Evolutionary conservation across 2,797 vertebrate species (phyloP).

Genomic region (Centropyge bicolor): DNA sequence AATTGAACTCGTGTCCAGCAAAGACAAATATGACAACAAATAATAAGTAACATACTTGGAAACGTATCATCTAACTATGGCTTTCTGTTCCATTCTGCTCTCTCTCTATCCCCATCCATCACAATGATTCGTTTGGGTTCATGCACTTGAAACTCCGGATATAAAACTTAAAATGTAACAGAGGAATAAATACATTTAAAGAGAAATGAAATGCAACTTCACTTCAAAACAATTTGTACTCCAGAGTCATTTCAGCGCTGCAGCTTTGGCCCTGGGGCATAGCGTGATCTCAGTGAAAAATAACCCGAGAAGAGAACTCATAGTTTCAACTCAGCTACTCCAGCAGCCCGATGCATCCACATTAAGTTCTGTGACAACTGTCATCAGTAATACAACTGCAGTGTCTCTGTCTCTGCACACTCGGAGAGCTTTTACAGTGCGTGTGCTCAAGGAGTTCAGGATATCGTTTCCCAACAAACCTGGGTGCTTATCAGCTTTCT

Average conservation of each 20-base stretch:
- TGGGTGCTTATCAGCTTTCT: not conserved
- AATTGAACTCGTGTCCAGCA: not conserved
- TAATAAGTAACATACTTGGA: not conserved
- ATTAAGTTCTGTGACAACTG: slow-evolving; percentile 4
- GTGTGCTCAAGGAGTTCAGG: not conserved
- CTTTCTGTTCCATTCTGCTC: not conserved
- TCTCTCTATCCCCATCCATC: slow-evolving; percentile 8
- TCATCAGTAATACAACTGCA: not conserved
- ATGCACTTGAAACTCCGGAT: slow-evolving; percentile 10
- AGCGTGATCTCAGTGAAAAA: slow-evolving; percentile 27
- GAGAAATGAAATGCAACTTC: slow-evolving; percentile 36
- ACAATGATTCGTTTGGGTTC: slow-evolving; percentile 10
- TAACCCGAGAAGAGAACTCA: slow-evolving; percentile 24
- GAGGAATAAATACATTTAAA: slow-evolving; percentile 35
- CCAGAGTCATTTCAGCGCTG: slow-evolving; percentile 39
- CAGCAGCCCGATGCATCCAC: slow-evolving; percentile 8
- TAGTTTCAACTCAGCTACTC: slow-evolving; percentile 14
- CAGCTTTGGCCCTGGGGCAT: slow-evolving; percentile 25
- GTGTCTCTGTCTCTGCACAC: not conserved
- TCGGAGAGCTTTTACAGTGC: not conserved
- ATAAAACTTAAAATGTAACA: slow-evolving; percentile 12
- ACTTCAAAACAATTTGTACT: slow-evolving; percentile 46
- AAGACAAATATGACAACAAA: slow-evolving; percentile 10
- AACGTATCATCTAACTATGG: not conserved
- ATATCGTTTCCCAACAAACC: not conserved